Conservation (phyloP, 2,113 vertebrate genomes). For the Mustelus asterias region DNA sequence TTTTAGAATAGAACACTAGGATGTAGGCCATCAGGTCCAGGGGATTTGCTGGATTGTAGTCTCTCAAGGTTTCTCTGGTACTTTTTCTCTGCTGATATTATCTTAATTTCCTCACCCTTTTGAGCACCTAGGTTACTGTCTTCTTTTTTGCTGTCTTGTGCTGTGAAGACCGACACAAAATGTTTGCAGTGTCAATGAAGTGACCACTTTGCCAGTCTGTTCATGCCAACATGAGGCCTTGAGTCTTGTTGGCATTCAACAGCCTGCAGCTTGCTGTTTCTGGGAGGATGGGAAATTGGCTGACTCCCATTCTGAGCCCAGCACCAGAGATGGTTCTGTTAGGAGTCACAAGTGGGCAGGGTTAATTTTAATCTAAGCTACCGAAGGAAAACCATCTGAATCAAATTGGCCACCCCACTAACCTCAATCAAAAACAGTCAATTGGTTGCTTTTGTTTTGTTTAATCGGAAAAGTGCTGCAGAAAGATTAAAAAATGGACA, state of each 20-base stretch:
- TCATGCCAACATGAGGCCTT: background rate
- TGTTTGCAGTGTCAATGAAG: too few relatives aligned
- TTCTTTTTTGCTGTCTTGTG: too few relatives aligned
- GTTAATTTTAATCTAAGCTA: background rate
- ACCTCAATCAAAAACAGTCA: background rate
- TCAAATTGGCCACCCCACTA: background rate
- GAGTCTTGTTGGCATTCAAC: background rate
- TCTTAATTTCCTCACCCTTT: too few relatives aligned
- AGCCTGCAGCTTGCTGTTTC: background rate
- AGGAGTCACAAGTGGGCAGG: background rate
- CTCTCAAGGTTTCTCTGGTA: too few relatives aligned
- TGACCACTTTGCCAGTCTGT: too few relatives aligned
- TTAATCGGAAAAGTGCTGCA: background rate
- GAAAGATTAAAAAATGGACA: background rate
- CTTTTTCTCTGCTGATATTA: too few relatives aligned
- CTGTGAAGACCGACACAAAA: too few relatives aligned
- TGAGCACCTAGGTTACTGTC: too few relatives aligned
- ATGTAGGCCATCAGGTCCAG: too few relatives aligned
- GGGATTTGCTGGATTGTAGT: too few relatives aligned
- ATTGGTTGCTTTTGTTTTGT: too few relatives aligned
- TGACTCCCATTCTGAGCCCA: background rate
- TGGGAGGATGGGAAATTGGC: background rate
- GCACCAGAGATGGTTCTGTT: background rate
- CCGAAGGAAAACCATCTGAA: background rate
- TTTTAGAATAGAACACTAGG: too few relatives aligned